Percentiles rank a stretch among this genome's conserved stretches.
Evolutionary conservation across 1,140 invertebrate species (phyloP).

Genomic region (Kradibia gibbosae): DNA sequence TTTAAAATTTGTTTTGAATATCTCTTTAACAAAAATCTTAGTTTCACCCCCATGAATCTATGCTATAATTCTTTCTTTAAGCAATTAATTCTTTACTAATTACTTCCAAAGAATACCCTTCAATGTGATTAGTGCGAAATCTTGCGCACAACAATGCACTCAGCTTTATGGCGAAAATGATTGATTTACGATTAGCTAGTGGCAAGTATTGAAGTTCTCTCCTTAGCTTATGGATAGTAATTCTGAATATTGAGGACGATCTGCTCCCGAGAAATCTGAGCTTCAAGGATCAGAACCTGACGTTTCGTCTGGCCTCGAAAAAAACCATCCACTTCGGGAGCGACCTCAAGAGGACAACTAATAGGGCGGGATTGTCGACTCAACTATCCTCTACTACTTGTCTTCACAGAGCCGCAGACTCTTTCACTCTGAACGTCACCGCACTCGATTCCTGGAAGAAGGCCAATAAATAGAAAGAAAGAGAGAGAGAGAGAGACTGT

Average conservation of each 20-base stretch:
- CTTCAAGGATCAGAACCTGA: conserved; percentile 43
- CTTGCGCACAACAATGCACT: too few species aligned
- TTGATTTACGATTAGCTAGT: too few species aligned
- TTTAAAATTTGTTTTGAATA: too few species aligned
- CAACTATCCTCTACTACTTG: conserved; percentile 40
- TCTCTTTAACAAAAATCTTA: conserved; percentile 72
- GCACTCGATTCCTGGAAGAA: conserved; percentile 80
- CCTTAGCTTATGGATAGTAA: conserved; percentile 60
- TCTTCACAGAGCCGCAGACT: conserved; percentile 40
- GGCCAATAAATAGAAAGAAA: conserved; percentile 78
- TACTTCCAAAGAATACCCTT: too few species aligned
- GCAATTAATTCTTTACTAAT: too few species aligned
- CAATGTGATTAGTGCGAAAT: too few species aligned
- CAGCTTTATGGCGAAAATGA: too few species aligned
- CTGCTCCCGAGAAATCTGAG: conserved; percentile 42
- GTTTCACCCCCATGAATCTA: conserved; percentile 77
- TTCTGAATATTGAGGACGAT: conserved; percentile 52
- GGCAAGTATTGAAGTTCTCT: not conserved
- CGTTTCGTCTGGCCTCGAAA: conserved; percentile 37
- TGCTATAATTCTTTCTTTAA: too few species aligned
- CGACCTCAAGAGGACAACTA: conserved; percentile 39
- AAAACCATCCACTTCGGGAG: conserved; percentile 40
- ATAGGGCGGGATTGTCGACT: conserved; percentile 40
- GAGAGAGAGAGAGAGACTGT: conserved; percentile 73
- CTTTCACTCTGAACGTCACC: conserved; percentile 78